Percentiles rank a stretch among this genome's conserved stretches.
phyloP scores from a whole-genome alignment of 2,888 invertebrate genomes.

The Myathropa florea region DNA sequence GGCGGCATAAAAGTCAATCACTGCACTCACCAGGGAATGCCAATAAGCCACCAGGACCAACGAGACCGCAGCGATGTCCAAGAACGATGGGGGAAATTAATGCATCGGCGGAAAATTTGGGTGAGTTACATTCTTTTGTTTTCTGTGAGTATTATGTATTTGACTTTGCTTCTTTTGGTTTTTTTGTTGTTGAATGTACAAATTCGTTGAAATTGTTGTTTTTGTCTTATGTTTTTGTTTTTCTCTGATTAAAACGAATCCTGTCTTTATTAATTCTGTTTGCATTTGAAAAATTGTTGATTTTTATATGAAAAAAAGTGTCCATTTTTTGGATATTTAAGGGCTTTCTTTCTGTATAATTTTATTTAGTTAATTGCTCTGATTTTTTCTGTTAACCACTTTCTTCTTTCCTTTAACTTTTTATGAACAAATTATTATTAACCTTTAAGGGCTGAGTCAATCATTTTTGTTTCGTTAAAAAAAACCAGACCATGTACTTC shows the following conservation, averaged over 20 bases:
- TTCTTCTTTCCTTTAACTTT: background rate
- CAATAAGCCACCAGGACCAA: slow-evolving; percentile 76
- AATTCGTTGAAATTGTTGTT: slow-evolving; percentile 65
- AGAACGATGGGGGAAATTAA: slow-evolving; percentile 87
- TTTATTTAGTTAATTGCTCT: background rate
- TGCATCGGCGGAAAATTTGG: slow-evolving; percentile 88
- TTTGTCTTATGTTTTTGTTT: slow-evolving; percentile 59
- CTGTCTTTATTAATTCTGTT: slow-evolving; percentile 5
- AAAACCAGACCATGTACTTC: too few relatives aligned
- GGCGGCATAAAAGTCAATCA: slow-evolving; percentile 89
- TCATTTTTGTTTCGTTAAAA: too few relatives aligned
- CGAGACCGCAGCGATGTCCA: slow-evolving; percentile 81
- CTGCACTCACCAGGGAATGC: slow-evolving; percentile 86
- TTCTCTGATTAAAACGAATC: slow-evolving; percentile 7
- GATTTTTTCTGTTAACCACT: background rate
- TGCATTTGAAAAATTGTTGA: slow-evolving; percentile 5
- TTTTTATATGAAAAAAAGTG: background rate
- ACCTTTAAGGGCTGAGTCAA: too few relatives aligned
- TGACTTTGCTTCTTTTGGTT: slow-evolving; percentile 13
- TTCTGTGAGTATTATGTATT: slow-evolving; percentile 13
- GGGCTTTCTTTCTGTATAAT: background rate
- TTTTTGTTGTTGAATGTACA: slow-evolving; percentile 31
- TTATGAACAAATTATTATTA: too few relatives aligned
- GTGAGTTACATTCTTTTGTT: slow-evolving; percentile 79
- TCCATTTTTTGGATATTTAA: background rate